These are phyloP conservation scores for Maniola hyperantus DNA, from an alignment of 2,888 invertebrate genomes.

Conservation along the genomic window DNA sequence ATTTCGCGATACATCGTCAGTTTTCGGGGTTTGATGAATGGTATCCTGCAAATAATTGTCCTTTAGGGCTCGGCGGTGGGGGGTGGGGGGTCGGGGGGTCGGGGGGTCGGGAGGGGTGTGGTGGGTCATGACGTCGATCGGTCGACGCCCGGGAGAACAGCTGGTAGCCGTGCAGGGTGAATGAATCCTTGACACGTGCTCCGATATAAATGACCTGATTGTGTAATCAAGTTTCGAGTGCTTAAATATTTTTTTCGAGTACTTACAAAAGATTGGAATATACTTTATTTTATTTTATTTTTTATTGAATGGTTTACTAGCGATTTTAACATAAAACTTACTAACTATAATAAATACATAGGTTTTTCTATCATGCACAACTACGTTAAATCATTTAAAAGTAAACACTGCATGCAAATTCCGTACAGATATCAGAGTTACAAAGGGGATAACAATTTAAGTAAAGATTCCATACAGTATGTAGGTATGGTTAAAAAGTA, in stretches of 20 bases:
- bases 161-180: slow-evolving; percentile 49
- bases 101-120: slow-evolving; percentile 16
- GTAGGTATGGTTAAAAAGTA: too few relatives aligned
- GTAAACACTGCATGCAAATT: too few relatives aligned
- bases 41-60: slow-evolving; percentile 74
- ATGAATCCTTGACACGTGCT: slow-evolving; percentile 35
- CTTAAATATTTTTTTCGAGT: background rate
- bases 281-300: background rate
- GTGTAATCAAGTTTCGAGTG: slow-evolving; percentile 2
- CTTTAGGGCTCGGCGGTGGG: slow-evolving; percentile 45
- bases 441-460: too few relatives aligned
- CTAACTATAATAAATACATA: too few relatives aligned
- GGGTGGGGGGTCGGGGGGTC: slow-evolving; percentile 7
- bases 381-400: too few relatives aligned
- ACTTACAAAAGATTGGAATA: background rate
- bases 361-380: too few relatives aligned
- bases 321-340: too few relatives aligned
- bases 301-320: too few relatives aligned
- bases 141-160: slow-evolving; percentile 61
- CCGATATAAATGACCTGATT: slow-evolving; percentile 30
- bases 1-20: slow-evolving; percentile 38
- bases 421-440: too few relatives aligned
- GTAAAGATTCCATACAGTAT: too few relatives aligned
- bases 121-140: slow-evolving; percentile 64
- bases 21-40: slow-evolving; percentile 59